These are phyloP conservation scores for Siniperca obscura DNA, from an alignment of 2,797 vertebrate species.

Conservation along the genomic window DNA sequence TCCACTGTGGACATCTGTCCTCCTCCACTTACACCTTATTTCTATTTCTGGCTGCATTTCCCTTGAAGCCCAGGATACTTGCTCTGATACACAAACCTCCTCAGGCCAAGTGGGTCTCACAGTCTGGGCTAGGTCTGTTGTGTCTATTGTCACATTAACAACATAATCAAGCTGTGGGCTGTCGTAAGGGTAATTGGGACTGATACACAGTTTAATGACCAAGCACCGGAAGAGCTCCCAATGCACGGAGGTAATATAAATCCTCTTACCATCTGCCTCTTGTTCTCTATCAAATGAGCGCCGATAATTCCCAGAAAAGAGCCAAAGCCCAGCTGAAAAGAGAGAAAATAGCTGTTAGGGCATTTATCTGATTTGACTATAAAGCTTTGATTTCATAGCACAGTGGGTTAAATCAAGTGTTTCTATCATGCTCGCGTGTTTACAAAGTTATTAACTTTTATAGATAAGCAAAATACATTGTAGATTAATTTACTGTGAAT, in stretches of 20 bases:
- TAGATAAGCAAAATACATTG: not conserved
- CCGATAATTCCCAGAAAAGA: conserved; percentile 99
- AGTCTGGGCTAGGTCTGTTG: conserved; percentile 19
- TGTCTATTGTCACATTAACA: conserved; percentile 29
- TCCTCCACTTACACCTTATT: conserved; percentile 80
- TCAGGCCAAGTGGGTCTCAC: not conserved
- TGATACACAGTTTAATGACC: conserved; percentile 35
- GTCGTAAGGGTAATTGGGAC: conserved; percentile 20
- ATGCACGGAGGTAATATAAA: conserved; percentile 60
- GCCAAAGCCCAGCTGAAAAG: conserved; percentile 95
- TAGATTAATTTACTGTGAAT: not conserved
- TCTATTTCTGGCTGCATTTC: conserved; percentile 83
- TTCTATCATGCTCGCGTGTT: not conserved
- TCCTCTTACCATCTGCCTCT: conserved; percentile 98
- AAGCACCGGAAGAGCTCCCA: conserved; percentile 53
- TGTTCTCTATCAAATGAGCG: conserved; percentile 98
- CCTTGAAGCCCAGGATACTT: conserved; percentile 63
- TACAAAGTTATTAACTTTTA: not conserved
- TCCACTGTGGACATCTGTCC: conserved; percentile 79
- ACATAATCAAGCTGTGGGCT: conserved; percentile 29
- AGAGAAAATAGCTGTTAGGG: conserved; percentile 51
- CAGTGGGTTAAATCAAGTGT: conserved; percentile 10
- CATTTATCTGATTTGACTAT: conserved; percentile 30
- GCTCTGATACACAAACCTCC: conserved; percentile 58
- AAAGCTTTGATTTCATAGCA: conserved; percentile 29